These are phyloP conservation scores for Tuta absoluta DNA, from an alignment of 2,888 invertebrate genomes.

Conservation along the genomic window DNA sequence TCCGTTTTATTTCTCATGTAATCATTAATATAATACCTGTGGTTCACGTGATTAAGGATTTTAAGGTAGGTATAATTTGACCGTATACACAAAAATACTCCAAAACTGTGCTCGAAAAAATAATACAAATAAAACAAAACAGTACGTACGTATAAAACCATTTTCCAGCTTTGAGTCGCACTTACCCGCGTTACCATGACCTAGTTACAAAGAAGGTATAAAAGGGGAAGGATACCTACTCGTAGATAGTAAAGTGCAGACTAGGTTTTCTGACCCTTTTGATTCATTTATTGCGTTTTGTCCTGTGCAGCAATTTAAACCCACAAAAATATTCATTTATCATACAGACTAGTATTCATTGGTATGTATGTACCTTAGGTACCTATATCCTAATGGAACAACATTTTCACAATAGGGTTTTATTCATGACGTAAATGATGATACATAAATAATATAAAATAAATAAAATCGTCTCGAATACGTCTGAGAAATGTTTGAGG, in stretches of 20 bases:
- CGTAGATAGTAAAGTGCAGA: not conserved
- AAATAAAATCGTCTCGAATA: too few relatives aligned
- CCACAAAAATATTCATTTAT: too few relatives aligned
- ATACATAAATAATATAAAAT: not conserved
- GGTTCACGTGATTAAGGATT: not conserved
- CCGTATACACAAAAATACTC: too few relatives aligned
- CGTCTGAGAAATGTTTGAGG: too few relatives aligned
- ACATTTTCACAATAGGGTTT: not conserved
- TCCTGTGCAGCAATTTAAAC: too few relatives aligned
- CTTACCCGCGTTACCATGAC: not conserved
- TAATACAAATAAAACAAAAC: too few relatives aligned
- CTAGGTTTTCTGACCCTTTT: not conserved
- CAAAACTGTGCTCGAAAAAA: too few relatives aligned
- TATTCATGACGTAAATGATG: not conserved
- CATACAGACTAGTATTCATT: too few relatives aligned
- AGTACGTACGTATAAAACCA: too few relatives aligned
- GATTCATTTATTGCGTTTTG: not conserved
- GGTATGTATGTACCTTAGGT: not conserved
- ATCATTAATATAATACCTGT: too few relatives aligned
- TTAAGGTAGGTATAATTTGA: too few relatives aligned
- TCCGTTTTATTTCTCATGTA: too few relatives aligned
- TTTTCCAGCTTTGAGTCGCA: not conserved
- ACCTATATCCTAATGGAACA: not conserved
- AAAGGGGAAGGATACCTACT: not conserved
- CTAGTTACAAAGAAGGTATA: not conserved